phyloP scores from a whole-genome alignment of 2,888 invertebrate genomes.

The Venusia cambrica region DNA sequence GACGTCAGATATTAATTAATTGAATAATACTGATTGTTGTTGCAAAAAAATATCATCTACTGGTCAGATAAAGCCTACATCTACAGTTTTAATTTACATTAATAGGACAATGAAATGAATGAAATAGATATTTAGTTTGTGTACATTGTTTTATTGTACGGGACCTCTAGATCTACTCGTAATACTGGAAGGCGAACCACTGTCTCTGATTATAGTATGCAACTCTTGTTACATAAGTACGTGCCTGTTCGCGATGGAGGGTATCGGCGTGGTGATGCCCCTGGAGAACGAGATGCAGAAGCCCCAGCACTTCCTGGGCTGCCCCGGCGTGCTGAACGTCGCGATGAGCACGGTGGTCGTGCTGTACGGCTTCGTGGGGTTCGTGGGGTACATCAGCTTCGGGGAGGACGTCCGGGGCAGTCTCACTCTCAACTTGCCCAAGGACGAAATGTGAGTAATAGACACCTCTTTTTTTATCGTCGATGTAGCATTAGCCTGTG shows the following conservation, averaged over 20 bases:
- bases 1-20: no score
- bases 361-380: constrained; percentile 91
- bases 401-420: constrained; percentile 87
- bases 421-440: constrained; percentile 91
- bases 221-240: constrained; percentile 79
- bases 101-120: no score
- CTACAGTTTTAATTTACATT: no score
- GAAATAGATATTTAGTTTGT: no score
- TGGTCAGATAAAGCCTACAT: no score
- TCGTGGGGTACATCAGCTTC: constrained; percentile 93
- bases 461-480: neutral
- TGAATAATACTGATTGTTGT: no score
- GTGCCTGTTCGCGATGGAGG: constrained; percentile 98
- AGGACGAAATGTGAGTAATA: constrained; percentile 85
- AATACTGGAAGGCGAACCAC: no score
- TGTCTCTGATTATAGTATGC: no score
- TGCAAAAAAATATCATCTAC: no score
- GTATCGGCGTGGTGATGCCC: constrained; percentile 95
- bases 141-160: no score
- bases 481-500: no score
- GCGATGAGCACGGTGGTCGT: constrained; percentile 91
- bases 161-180: no score
- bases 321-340: constrained; percentile 92
- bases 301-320: constrained; percentile 89
- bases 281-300: constrained; percentile 95